Conservation (phyloP, 2,113 vertebrate genomes). For the Datnioides undecimradiatus region DNA sequence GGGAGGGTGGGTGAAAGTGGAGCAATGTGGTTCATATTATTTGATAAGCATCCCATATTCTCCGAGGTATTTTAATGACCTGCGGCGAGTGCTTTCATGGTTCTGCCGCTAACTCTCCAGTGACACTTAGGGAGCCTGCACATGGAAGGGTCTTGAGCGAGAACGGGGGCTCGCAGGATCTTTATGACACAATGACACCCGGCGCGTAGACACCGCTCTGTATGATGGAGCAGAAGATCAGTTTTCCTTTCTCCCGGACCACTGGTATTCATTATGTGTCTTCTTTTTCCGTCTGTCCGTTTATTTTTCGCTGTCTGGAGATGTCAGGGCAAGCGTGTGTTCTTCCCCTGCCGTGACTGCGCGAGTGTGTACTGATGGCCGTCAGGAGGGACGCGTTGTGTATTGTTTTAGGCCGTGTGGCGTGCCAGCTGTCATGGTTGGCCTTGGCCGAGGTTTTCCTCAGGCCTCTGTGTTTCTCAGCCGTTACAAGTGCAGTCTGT, state of each 20-base stretch:
- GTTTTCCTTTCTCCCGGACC: conserved; percentile 61
- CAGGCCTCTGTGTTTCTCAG: conserved; percentile 40
- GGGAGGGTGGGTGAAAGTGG: conserved; percentile 67
- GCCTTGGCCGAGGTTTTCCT: conserved; percentile 66
- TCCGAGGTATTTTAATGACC: conserved; percentile 85
- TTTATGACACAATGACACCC: conserved; percentile 67
- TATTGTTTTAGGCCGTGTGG: conserved; percentile 77
- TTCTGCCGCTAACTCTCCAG: conserved; percentile 59
- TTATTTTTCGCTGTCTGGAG: conserved; percentile 81
- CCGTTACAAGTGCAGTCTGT: conserved; percentile 57
- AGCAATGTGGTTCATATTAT: conserved; percentile 87
- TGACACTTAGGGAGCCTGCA: conserved; percentile 59
- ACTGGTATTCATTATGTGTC: conserved; percentile 78
- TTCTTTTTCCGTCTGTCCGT: conserved; percentile 74
- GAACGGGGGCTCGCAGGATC: conserved; percentile 42
- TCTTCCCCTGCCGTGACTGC: conserved; percentile 63
- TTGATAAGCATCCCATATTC: conserved; percentile 88
- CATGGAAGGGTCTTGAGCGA: conserved; percentile 39
- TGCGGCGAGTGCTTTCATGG: conserved; percentile 80
- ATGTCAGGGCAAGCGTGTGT: conserved; percentile 60
- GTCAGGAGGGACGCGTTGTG: conserved; percentile 65
- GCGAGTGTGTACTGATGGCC: conserved; percentile 66
- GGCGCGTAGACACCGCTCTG: background rate
- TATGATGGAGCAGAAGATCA: conserved; percentile 49
- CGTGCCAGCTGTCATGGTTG: conserved; percentile 73